phyloP scores from a whole-genome alignment of 2,888 invertebrate genomes.

The Odontothrips loti region DNA sequence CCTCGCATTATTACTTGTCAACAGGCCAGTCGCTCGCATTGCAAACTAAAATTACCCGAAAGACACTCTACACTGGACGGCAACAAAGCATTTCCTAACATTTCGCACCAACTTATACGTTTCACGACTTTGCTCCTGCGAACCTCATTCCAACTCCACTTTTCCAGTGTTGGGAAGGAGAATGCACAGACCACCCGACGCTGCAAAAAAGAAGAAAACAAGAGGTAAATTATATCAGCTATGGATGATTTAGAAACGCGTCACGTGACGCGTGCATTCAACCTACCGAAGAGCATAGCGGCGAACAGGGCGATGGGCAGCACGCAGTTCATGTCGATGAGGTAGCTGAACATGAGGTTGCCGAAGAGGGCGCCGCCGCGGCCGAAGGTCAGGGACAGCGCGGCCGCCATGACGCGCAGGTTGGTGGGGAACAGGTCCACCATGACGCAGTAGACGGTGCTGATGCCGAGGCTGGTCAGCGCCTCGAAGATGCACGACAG shows the following conservation, averaged over 20 bases:
- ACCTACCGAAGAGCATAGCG: constrained; percentile 67
- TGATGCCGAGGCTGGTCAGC: constrained; percentile 71
- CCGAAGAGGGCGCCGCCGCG: constrained; percentile 72
- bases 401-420: constrained; percentile 77
- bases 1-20: too few relatives aligned
- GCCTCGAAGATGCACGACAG: constrained; percentile 76
- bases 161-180: constrained; percentile 71
- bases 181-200: constrained; percentile 68
- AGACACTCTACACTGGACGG: too few relatives aligned
- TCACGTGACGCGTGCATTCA: too few relatives aligned
- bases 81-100: too few relatives aligned
- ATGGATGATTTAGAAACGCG: constrained; percentile 26
- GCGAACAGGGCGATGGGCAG: constrained; percentile 70
- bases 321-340: constrained; percentile 73
- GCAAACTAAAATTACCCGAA: too few relatives aligned
- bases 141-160: constrained; percentile 60
- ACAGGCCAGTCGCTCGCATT: too few relatives aligned
- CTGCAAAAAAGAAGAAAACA: constrained; percentile 50
- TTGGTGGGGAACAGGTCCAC: constrained; percentile 79
- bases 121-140: too few relatives aligned
- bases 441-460: constrained; percentile 74
- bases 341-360: constrained; percentile 71
- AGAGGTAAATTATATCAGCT: constrained; percentile 29
- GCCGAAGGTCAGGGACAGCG: constrained; percentile 71
- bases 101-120: too few relatives aligned